Base-by-base conservation (phyloP, 2,888 invertebrate genomes). In the Synergus itoensis region DNA sequence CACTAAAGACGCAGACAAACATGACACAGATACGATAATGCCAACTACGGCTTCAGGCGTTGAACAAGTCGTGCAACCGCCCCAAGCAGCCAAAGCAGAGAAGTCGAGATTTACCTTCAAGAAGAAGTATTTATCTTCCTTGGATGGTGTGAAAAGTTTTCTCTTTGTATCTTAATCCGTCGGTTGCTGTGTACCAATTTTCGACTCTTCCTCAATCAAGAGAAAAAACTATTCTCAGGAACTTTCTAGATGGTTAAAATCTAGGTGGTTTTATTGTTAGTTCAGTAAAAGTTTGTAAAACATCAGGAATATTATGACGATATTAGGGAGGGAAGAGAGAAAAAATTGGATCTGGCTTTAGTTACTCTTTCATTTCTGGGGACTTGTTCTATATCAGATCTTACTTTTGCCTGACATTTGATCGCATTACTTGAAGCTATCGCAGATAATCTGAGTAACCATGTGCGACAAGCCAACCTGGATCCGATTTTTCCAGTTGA, bases 1-100 rank as follows among this genome's bases (percentile, higher is more conserved):
- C 79, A 80, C 82, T 83, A 85, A 88, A 86, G 85, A 86, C 80
- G 80, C 81, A 67, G 77, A 84, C 79, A 88, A 88, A 86, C 85
- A 85, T 83, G 82, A 80, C 81, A 82, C 80, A 80, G 82, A 85
- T 85, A 73, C 53, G 73, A 73, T 73, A 73, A 73, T 73, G 53
- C 73, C 73, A 73, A 53, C 73, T 28, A 73, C 53, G 53, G 73
- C 73, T 73, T 57, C 9, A 73, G 73, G 73, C 73, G 48, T 36
- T 28, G 53, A 73, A 53, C 73, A 73, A 73, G 73, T 73, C 73
- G 53, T 73, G 53, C 73, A 57, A 53, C 53, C 73, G 73, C 73
- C 73, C 73, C 53, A 73, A 53, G 73, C 53, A 53, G 40, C 53
- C 53, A 53, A 73, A 73, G 73, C 48, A 48, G 73, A 73, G 73